phyloP scores from a whole-genome alignment of 2,888 invertebrate species.

The Caenorhabditis uteleia region DNA sequence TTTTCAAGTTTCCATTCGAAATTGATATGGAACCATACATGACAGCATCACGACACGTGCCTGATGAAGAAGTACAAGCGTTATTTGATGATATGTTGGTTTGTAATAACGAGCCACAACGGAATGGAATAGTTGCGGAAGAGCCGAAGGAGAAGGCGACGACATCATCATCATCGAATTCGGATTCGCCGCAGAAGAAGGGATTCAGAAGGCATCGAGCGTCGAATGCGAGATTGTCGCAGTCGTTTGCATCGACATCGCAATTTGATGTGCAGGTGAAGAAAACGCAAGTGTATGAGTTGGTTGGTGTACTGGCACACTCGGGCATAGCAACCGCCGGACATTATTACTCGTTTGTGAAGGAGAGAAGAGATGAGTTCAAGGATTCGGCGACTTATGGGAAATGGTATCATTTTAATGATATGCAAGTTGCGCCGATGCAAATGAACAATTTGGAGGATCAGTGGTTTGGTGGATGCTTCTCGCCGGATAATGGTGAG shows the following conservation, averaged over 20 bases:
- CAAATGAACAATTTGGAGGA: constrained; percentile 14
- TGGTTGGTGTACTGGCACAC: constrained; percentile 74
- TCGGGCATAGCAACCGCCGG: constrained; percentile 74
- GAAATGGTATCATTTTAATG: constrained; percentile 39
- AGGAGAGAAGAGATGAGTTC: constrained; percentile 65
- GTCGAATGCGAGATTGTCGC: constrained; percentile 15
- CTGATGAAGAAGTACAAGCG: constrained; percentile 36
- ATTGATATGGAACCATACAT: constrained; percentile 46
- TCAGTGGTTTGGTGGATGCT: constrained; percentile 36
- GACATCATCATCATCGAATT: background rate
- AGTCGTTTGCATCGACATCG: background rate
- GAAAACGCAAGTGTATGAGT: constrained; percentile 69
- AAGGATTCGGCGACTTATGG: constrained; percentile 25
- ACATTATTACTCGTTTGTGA: constrained; percentile 74
- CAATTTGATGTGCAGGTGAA: constrained; percentile 7
- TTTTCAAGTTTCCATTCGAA: constrained; percentile 73
- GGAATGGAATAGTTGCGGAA: constrained; percentile 5
- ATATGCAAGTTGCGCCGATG: constrained; percentile 16
- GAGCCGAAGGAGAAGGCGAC: background rate
- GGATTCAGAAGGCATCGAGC: constrained; percentile 36
- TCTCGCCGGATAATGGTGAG: constrained; percentile 18
- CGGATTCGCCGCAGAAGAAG: constrained; percentile 26
- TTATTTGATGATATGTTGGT: constrained; percentile 40
- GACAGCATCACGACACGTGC: constrained; percentile 23
- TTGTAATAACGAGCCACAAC: constrained; percentile 6